A percentile compares a stretch with the other conserved stretches of the same genome.
Evolutionary conservation across 2,797 vertebrate genomes (phyloP).

Genomic region (Cyprinodon diabolis): DNA sequence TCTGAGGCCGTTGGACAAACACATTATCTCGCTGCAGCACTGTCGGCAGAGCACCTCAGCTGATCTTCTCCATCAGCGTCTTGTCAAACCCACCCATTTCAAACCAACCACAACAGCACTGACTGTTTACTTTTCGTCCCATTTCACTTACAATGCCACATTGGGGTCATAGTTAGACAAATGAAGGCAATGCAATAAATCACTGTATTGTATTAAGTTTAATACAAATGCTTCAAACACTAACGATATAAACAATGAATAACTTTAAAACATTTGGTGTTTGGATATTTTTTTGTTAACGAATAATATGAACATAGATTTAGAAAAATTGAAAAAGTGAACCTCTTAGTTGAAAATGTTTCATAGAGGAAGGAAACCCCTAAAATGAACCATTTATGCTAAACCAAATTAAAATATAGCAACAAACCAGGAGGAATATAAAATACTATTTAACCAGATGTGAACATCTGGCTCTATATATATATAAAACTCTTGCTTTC

Average conservation of each 20-base stretch:
- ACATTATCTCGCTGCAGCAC: slow-evolving; percentile 45
- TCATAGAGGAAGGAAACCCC: neutral
- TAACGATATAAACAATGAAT: neutral
- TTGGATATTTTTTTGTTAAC: neutral
- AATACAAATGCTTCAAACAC: neutral
- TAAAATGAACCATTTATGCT: neutral
- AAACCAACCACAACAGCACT: neutral
- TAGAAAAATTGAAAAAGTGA: no score
- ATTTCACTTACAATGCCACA: neutral
- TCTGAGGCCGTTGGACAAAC: slow-evolving; percentile 7
- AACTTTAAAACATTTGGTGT: neutral
- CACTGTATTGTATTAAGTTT: neutral
- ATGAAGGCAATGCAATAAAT: neutral
- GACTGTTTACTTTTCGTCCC: neutral
- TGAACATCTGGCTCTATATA: neutral
- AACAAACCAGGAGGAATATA: neutral
- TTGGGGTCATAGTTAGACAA: neutral
- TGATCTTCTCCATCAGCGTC: neutral
- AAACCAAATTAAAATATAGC: neutral
- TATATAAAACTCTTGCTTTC: no score
- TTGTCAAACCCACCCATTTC: neutral
- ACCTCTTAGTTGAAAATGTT: no score
- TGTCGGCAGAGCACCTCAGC: neutral
- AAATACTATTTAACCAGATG: neutral
- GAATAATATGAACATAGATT: neutral